Percentiles rank a stretch among this genome's conserved stretches.
Conservation (phyloP, 2,113 vertebrate species). For the Empidonax traillii region DNA sequence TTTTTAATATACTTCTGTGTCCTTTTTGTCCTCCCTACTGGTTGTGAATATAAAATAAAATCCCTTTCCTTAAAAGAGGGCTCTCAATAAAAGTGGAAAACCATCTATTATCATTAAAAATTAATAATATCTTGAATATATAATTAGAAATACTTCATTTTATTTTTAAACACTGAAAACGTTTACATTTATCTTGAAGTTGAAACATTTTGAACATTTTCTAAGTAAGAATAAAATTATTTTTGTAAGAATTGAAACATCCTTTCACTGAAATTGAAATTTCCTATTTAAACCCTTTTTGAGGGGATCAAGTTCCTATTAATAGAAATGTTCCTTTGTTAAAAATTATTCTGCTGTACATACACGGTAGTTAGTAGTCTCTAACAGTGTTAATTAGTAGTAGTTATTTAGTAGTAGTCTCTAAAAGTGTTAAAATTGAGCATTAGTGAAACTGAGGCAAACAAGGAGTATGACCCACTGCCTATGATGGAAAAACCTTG, state of each 20-base stretch:
- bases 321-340: neutral
- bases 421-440: neutral
- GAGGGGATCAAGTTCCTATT: neutral
- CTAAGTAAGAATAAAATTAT: neutral
- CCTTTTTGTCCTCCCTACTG: neutral
- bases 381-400: neutral
- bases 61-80: neutral
- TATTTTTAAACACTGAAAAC: neutral
- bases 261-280: neutral
- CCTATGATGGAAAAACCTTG: neutral
- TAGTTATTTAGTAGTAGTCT: neutral
- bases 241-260: neutral
- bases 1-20: neutral
- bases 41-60: neutral
- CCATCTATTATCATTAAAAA: neutral
- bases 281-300: neutral
- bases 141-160: neutral
- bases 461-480: neutral
- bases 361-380: neutral
- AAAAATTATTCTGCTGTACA: neutral
- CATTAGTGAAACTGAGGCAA: neutral
- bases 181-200: neutral
- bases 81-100: neutral
- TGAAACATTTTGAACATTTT: neutral
- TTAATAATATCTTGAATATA: neutral